These are phyloP conservation scores for Therioaphis trifolii DNA, from an alignment of 2,888 invertebrate genomes.

Conservation along the genomic window DNA sequence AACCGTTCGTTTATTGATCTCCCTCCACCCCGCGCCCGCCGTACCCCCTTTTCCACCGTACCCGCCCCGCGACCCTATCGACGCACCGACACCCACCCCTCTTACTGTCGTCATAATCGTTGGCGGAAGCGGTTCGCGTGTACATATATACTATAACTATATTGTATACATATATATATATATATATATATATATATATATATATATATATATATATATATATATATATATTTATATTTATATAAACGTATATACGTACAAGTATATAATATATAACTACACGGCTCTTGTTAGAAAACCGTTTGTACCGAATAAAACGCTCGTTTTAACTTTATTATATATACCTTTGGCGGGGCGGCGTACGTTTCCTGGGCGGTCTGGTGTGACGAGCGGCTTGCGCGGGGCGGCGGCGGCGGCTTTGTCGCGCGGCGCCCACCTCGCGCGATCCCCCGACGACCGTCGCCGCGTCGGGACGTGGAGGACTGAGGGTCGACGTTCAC, in stretches of 20 bases:
- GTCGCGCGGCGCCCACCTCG: no score
- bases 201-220: no score
- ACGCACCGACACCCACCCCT: neutral
- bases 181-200: no score
- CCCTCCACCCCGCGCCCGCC: constrained; percentile 84
- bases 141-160: no score
- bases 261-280: constrained; percentile 10
- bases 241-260: constrained; percentile 24
- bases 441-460: neutral
- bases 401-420: neutral
- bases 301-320: constrained; percentile 62
- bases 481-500: neutral
- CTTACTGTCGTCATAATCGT: neutral
- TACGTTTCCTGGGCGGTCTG: no score
- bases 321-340: constrained; percentile 62
- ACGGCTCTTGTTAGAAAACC: constrained; percentile 60
- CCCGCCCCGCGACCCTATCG: constrained; percentile 70
- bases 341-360: constrained; percentile 35
- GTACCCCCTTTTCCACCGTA: no score
- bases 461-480: neutral
- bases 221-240: no score
- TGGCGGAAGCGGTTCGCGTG: no score
- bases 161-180: no score
- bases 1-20: constrained; percentile 80
- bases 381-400: no score